Evolutionary conservation across 1,140 invertebrate genomes (phyloP), one percentile per base, ranked within the genome.

Genomic region (Drosophila littoralis): DNA sequence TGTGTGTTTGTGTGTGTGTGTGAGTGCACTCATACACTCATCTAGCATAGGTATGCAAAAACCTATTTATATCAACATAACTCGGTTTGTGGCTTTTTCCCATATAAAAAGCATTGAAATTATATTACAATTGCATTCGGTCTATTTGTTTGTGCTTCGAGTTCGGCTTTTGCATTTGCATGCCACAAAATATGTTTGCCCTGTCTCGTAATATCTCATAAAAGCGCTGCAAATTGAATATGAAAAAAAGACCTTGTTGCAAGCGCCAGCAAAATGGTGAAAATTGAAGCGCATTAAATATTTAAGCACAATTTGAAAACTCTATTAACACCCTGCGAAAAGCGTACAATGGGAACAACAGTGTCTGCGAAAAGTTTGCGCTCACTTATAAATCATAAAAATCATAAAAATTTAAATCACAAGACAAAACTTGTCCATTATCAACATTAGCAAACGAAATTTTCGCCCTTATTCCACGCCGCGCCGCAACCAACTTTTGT

Each of bases 371-470:
- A 73, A 69, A 69, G 57, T 69, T 74, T 69, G 13, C 42, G 42
- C 50, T 38, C 64, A 45, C 75, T 67, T 81, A 88, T 88, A 88
- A 82, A 76, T 79, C 79, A 88, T 73, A 77, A 75, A 88, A 82
- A 76, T 79, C 79, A 88, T 73, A 77, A 75, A 78, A 86, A 81
- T 86, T 78, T 42, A 66, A 73, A 77, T 59, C 63, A 65, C 17
- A 46, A 67, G 69, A 51, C 59, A 72, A 84, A 88, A 89, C 84
- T 88, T 88, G 73, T 68, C 84, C 79, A 88, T 88, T 84, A 89
- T 70, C 80, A 84, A 51, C 79, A 82, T 82, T 75, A 71, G 65
- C 57, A 33, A 55, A 50, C 22, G 17, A 51, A 79, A 85, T 70
- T 76, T 84, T 79, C 36, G 35, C 38, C 38, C 38, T 1, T 38